Conservation (phyloP, 2,797 vertebrate genomes). For the Pantherophis alleghaniensis region DNA sequence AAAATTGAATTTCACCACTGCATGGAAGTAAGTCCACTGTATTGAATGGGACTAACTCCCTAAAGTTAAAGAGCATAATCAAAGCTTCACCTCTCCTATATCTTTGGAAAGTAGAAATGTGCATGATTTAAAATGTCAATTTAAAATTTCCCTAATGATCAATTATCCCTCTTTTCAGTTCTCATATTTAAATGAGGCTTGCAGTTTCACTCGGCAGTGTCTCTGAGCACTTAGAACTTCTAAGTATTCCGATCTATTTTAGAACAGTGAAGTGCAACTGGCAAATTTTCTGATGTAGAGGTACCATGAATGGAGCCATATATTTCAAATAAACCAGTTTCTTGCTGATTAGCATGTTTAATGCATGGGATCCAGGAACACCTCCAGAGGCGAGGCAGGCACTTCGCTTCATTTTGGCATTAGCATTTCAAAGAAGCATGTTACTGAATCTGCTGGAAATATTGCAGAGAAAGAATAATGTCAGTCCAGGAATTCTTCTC, state of each 20-base stretch:
- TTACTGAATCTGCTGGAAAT: slow-evolving; percentile 18
- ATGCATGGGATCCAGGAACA: neutral
- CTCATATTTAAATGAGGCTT: slow-evolving; percentile 23
- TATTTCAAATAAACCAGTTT: slow-evolving; percentile 34
- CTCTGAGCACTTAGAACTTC: slow-evolving; percentile 21
- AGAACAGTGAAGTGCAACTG: slow-evolving; percentile 18
- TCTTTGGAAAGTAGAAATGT: slow-evolving; percentile 39
- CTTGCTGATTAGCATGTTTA: slow-evolving; percentile 34
- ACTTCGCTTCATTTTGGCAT: slow-evolving; percentile 1
- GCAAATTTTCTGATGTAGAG: slow-evolving; percentile 4
- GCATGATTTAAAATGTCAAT: slow-evolving; percentile 25
- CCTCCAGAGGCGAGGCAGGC: slow-evolving; percentile 14
- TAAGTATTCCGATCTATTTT: slow-evolving; percentile 29
- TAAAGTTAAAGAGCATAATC: neutral
- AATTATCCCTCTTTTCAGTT: slow-evolving; percentile 35
- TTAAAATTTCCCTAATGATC: slow-evolving; percentile 40
- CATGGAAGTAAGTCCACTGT: neutral
- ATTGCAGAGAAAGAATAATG: slow-evolving; percentile 15
- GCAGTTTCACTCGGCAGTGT: neutral
- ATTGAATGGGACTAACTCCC: neutral
- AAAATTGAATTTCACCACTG: too few relatives aligned
- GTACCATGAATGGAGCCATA: neutral
- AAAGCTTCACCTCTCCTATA: slow-evolving; percentile 30
- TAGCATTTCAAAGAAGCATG: slow-evolving; percentile 23
- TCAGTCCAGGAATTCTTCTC: neutral